Percentiles rank a stretch among this genome's conserved stretches.
Conservation (phyloP, 1,140 invertebrate genomes). For the Bombus difficillimus region DNA sequence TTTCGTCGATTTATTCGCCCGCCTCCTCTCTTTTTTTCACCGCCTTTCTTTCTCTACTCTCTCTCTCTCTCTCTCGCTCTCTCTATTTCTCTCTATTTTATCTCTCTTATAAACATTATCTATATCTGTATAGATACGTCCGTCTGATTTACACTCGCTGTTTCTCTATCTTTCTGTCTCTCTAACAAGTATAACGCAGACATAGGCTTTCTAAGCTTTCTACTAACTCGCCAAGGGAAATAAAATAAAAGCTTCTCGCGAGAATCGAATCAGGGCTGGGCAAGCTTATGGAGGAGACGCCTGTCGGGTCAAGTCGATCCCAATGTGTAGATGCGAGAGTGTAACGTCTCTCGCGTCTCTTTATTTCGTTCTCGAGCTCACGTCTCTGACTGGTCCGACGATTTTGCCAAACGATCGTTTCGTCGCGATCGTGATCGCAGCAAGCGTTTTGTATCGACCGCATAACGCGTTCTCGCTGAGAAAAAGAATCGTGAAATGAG, state of each 20-base stretch:
- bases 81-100: too few species aligned
- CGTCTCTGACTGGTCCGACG: neutral
- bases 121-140: neutral
- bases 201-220: constrained; percentile 67
- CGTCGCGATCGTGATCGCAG: neutral
- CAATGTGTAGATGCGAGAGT: neutral
- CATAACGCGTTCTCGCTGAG: constrained; percentile 52
- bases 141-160: constrained; percentile 26
- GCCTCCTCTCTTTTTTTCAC: constrained; percentile 16
- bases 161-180: constrained; percentile 29
- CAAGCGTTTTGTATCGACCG: neutral
- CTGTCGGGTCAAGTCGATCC: constrained; percentile 18
- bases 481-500: constrained; percentile 63
- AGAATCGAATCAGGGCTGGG: constrained; percentile 71
- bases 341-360: neutral
- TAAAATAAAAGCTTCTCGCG: constrained; percentile 42
- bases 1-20: constrained; percentile 23
- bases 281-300: constrained; percentile 74
- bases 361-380: neutral
- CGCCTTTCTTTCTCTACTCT: neutral
- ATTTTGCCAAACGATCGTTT: constrained; percentile 21
- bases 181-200: constrained; percentile 51
- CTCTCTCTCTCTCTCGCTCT: constrained; percentile 21
- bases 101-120: neutral
- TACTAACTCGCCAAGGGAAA: constrained; percentile 70